Evolutionary conservation across 2,888 invertebrate species (phyloP).

Genomic region (Nemotelus pantherinus): DNA sequence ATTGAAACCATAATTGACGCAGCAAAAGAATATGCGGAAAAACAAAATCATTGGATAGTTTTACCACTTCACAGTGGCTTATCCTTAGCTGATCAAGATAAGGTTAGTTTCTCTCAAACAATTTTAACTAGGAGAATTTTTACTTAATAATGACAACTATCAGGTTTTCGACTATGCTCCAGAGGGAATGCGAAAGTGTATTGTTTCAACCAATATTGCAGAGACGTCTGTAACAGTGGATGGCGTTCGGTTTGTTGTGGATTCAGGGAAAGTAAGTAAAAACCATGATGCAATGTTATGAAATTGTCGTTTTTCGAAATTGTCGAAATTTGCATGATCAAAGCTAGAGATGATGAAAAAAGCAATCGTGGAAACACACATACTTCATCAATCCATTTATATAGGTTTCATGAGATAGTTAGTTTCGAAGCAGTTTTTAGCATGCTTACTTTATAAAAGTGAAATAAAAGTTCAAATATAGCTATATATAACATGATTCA

Average conservation of each 20-base stretch:
- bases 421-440: no score
- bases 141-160: not conserved
- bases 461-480: no score
- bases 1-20: constrained; percentile 89
- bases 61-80: constrained; percentile 92
- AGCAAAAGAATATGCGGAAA: constrained; percentile 80
- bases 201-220: constrained; percentile 97
- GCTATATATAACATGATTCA: no score
- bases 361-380: not conserved
- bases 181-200: constrained; percentile 93
- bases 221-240: constrained; percentile 99
- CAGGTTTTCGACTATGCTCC: constrained; percentile 95
- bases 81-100: constrained; percentile 94
- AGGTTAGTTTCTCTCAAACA: constrained; percentile 67
- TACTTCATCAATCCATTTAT: no score
- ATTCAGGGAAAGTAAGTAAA: constrained; percentile 86
- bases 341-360: not conserved
- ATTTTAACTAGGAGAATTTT: no score
- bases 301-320: no score
- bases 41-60: constrained; percentile 88
- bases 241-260: constrained; percentile 95
- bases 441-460: no score
- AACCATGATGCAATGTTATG: no score
- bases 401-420: no score
- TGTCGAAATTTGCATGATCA: not conserved